A percentile compares a stretch with the other conserved stretches of the same genome.
phyloP scores from a whole-genome alignment of 2,113 vertebrate genomes.

The Sceloporus undulatus region DNA sequence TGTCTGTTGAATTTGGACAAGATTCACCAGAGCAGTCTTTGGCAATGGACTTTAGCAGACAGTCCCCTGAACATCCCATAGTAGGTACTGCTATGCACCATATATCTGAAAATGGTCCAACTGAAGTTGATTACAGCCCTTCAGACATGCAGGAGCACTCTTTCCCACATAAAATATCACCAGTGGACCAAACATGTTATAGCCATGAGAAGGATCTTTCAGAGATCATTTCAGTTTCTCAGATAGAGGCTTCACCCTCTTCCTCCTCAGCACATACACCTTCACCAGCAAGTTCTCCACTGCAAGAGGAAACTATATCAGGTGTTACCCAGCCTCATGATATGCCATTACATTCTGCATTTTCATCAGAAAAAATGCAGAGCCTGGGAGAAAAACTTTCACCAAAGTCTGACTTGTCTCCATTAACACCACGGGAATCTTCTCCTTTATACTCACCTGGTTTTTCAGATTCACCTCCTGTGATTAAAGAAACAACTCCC shows the following conservation, averaged over 20 bases:
- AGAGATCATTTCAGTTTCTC: conserved; percentile 87
- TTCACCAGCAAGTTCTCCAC: conserved; percentile 86
- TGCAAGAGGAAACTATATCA: conserved; percentile 81
- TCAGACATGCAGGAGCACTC: conserved; percentile 81
- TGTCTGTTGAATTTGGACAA: conserved; percentile 89
- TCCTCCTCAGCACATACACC: conserved; percentile 93
- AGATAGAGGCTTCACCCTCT: conserved; percentile 92
- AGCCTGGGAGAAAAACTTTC: conserved; percentile 80
- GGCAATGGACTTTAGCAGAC: conserved; percentile 92
- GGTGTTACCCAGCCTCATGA: conserved; percentile 81
- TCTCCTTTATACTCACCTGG: conserved; percentile 81
- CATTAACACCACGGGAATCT: conserved; percentile 80
- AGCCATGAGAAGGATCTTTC: conserved; percentile 86
- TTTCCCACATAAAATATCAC: conserved; percentile 76
- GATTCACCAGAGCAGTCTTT: conserved; percentile 95
- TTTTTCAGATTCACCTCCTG: conserved; percentile 76
- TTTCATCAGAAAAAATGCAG: conserved; percentile 82
- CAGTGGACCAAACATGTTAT: conserved; percentile 81
- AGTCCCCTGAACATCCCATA: conserved; percentile 90
- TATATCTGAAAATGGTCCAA: conserved; percentile 94
- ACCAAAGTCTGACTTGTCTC: conserved; percentile 84
- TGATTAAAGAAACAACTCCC: conserved; percentile 27
- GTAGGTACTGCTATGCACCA: conserved; percentile 75
- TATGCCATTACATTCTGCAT: conserved; percentile 84
- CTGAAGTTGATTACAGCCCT: conserved; percentile 94